Percentiles rank a stretch among this genome's conserved stretches.
Evolutionary conservation across 2,888 invertebrate species (phyloP).

Genomic region (Netelia virgata): DNA sequence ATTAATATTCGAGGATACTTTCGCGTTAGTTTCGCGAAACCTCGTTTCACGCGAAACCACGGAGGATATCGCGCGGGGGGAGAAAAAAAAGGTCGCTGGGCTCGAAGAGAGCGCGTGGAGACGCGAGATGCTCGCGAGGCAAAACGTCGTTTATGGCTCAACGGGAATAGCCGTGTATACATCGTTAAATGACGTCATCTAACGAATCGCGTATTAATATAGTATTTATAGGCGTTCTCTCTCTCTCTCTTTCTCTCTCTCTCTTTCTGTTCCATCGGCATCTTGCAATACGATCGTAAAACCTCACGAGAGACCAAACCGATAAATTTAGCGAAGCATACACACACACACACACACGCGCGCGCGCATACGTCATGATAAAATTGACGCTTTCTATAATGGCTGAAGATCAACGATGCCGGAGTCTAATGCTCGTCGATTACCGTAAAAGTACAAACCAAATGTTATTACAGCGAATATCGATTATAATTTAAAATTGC

Average conservation of each 20-base stretch:
- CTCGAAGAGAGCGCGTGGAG: slow-evolving; percentile 11
- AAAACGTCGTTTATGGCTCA: slow-evolving; percentile 64
- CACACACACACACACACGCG: slow-evolving; percentile 30
- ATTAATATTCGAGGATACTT: slow-evolving; percentile 56
- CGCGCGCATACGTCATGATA: slow-evolving; percentile 46
- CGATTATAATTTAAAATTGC: neutral
- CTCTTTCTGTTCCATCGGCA: slow-evolving; percentile 47
- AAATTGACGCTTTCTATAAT: slow-evolving; percentile 51
- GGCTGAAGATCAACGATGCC: slow-evolving; percentile 44
- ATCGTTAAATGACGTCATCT: slow-evolving; percentile 79
- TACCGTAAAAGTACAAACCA: slow-evolving; percentile 1
- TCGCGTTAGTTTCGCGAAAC: slow-evolving; percentile 20
- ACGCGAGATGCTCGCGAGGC: slow-evolving; percentile 56
- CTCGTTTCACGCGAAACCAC: neutral
- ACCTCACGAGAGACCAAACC: slow-evolving; percentile 70
- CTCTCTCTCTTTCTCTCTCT: slow-evolving; percentile 50
- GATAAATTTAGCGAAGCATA: slow-evolving; percentile 75
- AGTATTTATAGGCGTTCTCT: slow-evolving; percentile 76
- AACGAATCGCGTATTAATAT: slow-evolving; percentile 78
- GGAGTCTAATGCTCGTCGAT: slow-evolving; percentile 34
- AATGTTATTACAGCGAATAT: neutral
- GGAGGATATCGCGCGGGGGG: no score
- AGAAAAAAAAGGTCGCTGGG: slow-evolving; percentile 42
- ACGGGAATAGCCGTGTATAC: slow-evolving; percentile 74
- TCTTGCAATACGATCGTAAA: slow-evolving; percentile 74